These are phyloP conservation scores for Thereuonema tuberculata DNA, from an alignment of 1,140 invertebrate genomes.

Conservation along the genomic window DNA sequence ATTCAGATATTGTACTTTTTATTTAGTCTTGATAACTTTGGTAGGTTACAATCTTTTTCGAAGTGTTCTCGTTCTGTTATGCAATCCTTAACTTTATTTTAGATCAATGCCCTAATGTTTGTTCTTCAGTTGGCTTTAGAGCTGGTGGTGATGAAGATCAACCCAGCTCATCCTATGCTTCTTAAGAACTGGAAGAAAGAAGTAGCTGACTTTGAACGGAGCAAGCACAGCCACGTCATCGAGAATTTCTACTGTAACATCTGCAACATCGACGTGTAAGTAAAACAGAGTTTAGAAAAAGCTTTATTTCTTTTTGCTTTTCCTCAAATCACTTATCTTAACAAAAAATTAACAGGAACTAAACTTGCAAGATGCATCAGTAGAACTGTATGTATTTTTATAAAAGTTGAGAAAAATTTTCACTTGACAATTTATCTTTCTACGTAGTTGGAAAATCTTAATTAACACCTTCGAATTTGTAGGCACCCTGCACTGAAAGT, in stretches of 20 bases:
- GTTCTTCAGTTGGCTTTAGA: neutral
- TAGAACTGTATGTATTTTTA: neutral
- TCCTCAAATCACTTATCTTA: no score
- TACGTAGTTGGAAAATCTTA: no score
- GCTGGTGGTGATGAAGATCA: neutral
- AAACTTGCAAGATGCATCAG: no score
- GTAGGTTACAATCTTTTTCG: no score
- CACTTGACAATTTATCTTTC: no score
- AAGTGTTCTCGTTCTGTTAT: no score
- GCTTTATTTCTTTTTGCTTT: neutral
- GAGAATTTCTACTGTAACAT: constrained; percentile 87
- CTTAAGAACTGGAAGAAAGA: neutral
- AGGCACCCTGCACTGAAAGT: no score
- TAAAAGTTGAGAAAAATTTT: no score
- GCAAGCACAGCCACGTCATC: constrained; percentile 78
- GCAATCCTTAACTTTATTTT: neutral
- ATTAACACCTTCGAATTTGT: no score
- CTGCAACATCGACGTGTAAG: constrained; percentile 62
- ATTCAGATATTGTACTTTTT: neutral
- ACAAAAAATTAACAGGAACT: no score
- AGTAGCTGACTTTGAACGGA: constrained; percentile 51
- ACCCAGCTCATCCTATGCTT: constrained; percentile 7
- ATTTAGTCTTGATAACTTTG: neutral
- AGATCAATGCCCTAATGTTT: constrained; percentile 4
- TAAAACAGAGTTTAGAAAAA: constrained; percentile 13